These are phyloP conservation scores for Alosa sapidissima DNA, from an alignment of 2,797 vertebrate species.

Conservation along the genomic window DNA sequence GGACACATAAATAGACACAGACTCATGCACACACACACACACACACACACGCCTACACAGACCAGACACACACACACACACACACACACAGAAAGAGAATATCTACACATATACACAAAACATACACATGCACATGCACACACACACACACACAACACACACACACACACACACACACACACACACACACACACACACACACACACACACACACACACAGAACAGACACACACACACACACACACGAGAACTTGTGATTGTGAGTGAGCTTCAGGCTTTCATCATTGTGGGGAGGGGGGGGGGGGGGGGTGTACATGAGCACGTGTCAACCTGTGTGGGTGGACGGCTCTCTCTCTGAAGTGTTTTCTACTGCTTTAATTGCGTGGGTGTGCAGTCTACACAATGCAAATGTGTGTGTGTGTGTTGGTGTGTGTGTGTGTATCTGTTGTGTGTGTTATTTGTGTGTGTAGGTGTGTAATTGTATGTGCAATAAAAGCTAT, in stretches of 20 bases:
- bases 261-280: constrained; percentile 26
- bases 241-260: background rate
- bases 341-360: constrained; percentile 70
- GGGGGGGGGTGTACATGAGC: constrained; percentile 55
- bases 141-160: background rate
- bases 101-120: background rate
- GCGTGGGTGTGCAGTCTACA: constrained; percentile 53
- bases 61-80: no score
- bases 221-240: background rate
- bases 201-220: background rate
- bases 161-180: no score
- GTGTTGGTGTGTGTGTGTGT: constrained; percentile 5
- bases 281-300: constrained; percentile 31
- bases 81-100: background rate
- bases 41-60: no score
- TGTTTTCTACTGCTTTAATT: constrained; percentile 64
- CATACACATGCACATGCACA: constrained; percentile 17
- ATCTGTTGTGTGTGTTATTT: background rate
- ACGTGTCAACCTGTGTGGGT: constrained; percentile 68
- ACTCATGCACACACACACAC: background rate
- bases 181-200: background rate
- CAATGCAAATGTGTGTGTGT: background rate
- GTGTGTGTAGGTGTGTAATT: background rate
- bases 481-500: constrained; percentile 5
- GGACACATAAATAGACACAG: background rate